Base-by-base conservation (phyloP, 2,888 invertebrate species). In the Pristionchus fissidentatus region DNA sequence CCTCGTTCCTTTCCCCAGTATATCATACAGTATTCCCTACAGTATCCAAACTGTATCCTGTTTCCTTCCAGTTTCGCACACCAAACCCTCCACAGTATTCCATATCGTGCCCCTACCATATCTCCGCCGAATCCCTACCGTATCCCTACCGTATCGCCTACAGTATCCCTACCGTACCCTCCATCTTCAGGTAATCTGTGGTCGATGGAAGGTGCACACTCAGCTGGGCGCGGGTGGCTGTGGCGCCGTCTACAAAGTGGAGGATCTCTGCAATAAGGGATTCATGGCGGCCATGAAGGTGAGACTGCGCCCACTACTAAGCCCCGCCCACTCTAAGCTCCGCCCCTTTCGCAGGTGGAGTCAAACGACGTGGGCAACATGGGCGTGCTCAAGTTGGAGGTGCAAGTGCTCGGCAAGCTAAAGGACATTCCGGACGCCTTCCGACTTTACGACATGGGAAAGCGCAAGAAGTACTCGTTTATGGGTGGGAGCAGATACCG, bases 201-300 rank as follows among this genome's bases (percentile, higher is more conserved):
- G 62, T 35, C 41, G 81, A 66, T 81, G 81, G 81, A 81, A 66
- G 49, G 81, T 81, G n/a, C n/a, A 35, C n/a, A n/a, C 19, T 3
- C 60, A 49, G 26, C 13, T 81, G 46, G 81, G 81, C 32, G 41
- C 81, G 19, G 81, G 81, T 22, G 81, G 81, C 29, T 81, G 81
- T 35, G 81, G 81, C n/a, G 81, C 81, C 7, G 81, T 81, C 32
- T 81, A 81, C 81, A 81, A 81, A 57, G 81, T 81, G 29, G 81
- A 81, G 29, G 81, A 81, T 29, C 62, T 46, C 32, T 66, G 41
- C 49, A 46, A 46, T n/a, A 43, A 43, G 15, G 81, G 81, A 62
- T 62, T 49, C 41, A 5, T 8, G 29, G 66, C 62, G 5, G 81
- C 81, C 3, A 43, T 81, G 46, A 81, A 81, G 81, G 81, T 81